Percentiles rank a stretch among this genome's conserved stretches.
Evolutionary conservation across 2,113 vertebrate genomes (phyloP).

Genomic region (Tautogolabrus adspersus): DNA sequence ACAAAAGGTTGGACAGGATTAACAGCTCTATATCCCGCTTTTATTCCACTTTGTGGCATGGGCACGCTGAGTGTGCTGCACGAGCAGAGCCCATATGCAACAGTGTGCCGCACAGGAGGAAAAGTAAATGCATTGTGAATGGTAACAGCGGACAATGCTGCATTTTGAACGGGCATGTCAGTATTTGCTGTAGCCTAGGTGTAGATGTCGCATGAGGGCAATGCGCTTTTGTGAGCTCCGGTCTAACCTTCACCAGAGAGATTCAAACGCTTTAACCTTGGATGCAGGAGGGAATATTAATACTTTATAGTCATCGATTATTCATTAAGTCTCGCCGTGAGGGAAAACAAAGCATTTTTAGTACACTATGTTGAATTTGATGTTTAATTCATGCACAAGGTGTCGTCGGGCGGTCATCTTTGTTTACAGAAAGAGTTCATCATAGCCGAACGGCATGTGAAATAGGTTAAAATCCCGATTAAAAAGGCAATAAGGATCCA

Average conservation of each 20-base stretch:
- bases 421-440: slow-evolving; percentile 82
- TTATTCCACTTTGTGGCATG: slow-evolving; percentile 68
- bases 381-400: slow-evolving; percentile 77
- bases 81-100: slow-evolving; percentile 75
- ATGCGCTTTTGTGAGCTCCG: slow-evolving; percentile 79
- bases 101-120: slow-evolving; percentile 80
- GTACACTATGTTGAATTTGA: slow-evolving; percentile 74
- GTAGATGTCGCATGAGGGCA: slow-evolving; percentile 84
- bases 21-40: slow-evolving; percentile 60
- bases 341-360: slow-evolving; percentile 63
- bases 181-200: slow-evolving; percentile 76
- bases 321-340: slow-evolving; percentile 63
- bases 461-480: slow-evolving; percentile 64
- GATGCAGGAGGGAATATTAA: slow-evolving; percentile 79
- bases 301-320: slow-evolving; percentile 80
- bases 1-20: slow-evolving; percentile 72
- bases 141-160: slow-evolving; percentile 77
- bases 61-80: slow-evolving; percentile 48
- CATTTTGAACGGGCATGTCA: slow-evolving; percentile 77
- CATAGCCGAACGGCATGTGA: slow-evolving; percentile 64
- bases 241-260: slow-evolving; percentile 79
- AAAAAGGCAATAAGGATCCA: slow-evolving; percentile 34
- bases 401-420: slow-evolving; percentile 81
- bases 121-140: slow-evolving; percentile 79
- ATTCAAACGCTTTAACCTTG: slow-evolving; percentile 82